Conservation (phyloP, 2,888 invertebrate species). For the Sarcophaga carnaria region DNA sequence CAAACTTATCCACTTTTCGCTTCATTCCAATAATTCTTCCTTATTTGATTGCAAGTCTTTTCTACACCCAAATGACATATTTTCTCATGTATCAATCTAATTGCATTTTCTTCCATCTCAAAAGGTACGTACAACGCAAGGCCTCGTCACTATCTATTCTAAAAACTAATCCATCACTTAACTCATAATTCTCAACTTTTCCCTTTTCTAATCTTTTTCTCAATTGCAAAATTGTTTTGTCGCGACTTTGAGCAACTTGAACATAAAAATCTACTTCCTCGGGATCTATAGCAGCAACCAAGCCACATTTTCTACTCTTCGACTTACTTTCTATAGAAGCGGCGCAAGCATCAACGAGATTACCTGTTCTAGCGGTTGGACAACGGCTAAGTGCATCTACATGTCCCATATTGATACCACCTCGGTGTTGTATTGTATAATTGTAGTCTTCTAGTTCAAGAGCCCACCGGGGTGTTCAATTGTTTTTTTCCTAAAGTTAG, state of each 20-base stretch:
- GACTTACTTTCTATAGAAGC: background rate
- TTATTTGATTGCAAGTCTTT: constrained; percentile 21
- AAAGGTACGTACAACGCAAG: constrained; percentile 19
- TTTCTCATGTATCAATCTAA: constrained; percentile 28
- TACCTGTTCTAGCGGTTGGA: constrained; percentile 10
- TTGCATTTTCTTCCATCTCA: constrained; percentile 25
- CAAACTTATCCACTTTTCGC: background rate
- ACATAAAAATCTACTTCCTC: constrained; percentile 46
- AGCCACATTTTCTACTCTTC: background rate
- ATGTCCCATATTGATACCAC: constrained; percentile 28
- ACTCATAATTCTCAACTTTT: constrained; percentile 4
- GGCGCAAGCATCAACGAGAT: constrained; percentile 26
- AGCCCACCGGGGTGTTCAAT: constrained; percentile 19
- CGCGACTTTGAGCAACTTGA: constrained; percentile 50
- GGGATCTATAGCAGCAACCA: constrained; percentile 21
- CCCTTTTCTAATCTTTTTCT: constrained; percentile 10
- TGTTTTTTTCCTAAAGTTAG: constrained; percentile 10
- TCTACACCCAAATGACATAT: constrained; percentile 27
- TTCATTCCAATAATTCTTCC: constrained; percentile 13
- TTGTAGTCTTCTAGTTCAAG: constrained; percentile 54
- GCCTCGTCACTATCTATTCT: background rate
- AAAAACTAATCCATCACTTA: constrained; percentile 17
- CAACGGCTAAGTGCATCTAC: constrained; percentile 26
- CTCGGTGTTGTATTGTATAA: constrained; percentile 39
- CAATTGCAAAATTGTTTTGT: constrained; percentile 8